phyloP scores from a whole-genome alignment of 1,140 invertebrate genomes.

The Nasonia giraulti region DNA sequence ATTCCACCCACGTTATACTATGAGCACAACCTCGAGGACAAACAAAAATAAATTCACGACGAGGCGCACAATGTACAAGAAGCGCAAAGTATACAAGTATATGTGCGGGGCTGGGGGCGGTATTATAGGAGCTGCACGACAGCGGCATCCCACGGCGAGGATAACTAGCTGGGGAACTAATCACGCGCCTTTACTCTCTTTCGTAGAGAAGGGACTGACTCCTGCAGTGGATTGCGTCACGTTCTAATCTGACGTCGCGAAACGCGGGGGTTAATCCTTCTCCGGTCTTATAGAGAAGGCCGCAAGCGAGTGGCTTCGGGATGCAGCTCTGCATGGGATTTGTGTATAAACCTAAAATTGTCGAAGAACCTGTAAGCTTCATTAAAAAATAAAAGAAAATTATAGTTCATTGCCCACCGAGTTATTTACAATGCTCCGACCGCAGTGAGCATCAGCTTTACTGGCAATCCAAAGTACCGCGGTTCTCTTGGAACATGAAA shows the following conservation, averaged over 20 bases:
- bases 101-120: neutral
- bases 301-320: neutral
- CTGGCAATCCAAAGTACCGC: too few species aligned
- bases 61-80: neutral
- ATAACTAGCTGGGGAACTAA: slow-evolving; percentile 65
- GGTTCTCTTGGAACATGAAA: neutral
- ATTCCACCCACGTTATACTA: too few species aligned
- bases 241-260: slow-evolving; percentile 32
- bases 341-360: neutral
- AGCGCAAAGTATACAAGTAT: neutral
- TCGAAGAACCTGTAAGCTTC: too few species aligned
- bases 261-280: neutral
- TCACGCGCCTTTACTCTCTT: slow-evolving; percentile 48
- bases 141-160: slow-evolving; percentile 63
- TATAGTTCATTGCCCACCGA: too few species aligned
- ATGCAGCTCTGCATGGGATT: neutral
- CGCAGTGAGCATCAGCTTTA: too few species aligned
- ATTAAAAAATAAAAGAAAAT: too few species aligned
- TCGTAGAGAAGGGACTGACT: neutral
- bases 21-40: too few species aligned
- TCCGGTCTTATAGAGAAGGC: neutral
- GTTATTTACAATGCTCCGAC: too few species aligned
- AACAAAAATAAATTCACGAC: too few species aligned
- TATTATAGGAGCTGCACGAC: slow-evolving; percentile 13
- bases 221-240: slow-evolving; percentile 24